These are phyloP conservation scores for Cromileptes altivelis DNA, from an alignment of 2,113 vertebrate species.

Conservation along the genomic window DNA sequence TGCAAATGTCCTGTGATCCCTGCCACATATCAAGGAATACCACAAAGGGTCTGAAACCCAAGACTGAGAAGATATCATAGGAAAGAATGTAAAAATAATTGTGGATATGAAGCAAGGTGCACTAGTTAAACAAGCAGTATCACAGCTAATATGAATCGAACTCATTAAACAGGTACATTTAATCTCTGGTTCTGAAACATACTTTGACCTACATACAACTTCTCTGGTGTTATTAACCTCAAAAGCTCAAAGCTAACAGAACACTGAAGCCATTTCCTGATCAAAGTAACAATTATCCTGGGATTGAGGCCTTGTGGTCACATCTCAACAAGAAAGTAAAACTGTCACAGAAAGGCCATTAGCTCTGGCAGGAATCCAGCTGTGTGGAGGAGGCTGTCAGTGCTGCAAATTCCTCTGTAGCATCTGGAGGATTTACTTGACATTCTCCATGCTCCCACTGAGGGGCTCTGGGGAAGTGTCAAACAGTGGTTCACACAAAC, in stretches of 20 bases:
- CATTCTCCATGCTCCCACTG: slow-evolving; percentile 66
- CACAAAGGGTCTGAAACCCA: background rate
- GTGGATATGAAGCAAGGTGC: background rate
- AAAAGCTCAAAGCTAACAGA: slow-evolving; percentile 22
- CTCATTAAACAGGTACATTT: background rate
- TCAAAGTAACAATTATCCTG: slow-evolving; percentile 33
- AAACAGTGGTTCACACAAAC: slow-evolving; percentile 50
- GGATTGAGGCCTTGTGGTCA: slow-evolving; percentile 28
- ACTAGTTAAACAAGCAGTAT: background rate
- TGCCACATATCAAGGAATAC: background rate
- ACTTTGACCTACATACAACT: slow-evolving; percentile 7
- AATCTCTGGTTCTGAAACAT: background rate
- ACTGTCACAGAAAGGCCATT: slow-evolving; percentile 52
- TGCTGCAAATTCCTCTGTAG: slow-evolving; percentile 70
- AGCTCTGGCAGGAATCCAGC: slow-evolving; percentile 64
- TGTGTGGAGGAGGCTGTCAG: slow-evolving; percentile 52
- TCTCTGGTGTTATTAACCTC: slow-evolving; percentile 15
- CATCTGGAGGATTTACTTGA: slow-evolving; percentile 72
- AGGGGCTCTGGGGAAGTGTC: slow-evolving; percentile 57
- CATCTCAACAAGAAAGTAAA: slow-evolving; percentile 41
- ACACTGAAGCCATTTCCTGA: slow-evolving; percentile 13
- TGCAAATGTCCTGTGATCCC: no score
- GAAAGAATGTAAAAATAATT: background rate
- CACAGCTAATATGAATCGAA: background rate
- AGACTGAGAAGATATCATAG: background rate